These are phyloP conservation scores for Anomalospiza imberbis DNA, from an alignment of 2,797 vertebrate genomes.

Conservation along the genomic window DNA sequence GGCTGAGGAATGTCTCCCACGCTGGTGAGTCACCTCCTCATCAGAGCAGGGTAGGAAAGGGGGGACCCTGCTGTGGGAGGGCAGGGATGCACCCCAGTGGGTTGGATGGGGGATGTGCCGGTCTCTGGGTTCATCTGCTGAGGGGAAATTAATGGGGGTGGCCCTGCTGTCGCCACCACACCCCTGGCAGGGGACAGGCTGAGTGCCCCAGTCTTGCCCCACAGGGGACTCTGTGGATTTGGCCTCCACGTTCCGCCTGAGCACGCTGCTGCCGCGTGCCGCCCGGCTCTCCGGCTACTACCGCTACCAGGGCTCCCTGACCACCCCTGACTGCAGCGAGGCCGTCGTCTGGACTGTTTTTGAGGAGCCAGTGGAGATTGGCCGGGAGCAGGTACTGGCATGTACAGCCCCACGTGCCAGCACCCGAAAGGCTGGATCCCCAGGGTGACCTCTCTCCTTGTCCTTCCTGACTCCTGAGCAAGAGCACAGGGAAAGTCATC, in stretches of 20 bases:
- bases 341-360: constrained; percentile 84
- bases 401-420: accelerated
- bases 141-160: neutral
- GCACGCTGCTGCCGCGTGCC: constrained; percentile 73
- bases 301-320: constrained; percentile 85
- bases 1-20: constrained; percentile 74
- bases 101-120: neutral
- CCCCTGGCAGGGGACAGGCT: accelerated
- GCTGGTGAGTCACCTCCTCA: neutral
- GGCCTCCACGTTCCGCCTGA: constrained; percentile 78
- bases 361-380: constrained; percentile 78
- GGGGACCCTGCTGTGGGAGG: neutral
- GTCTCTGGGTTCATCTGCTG: neutral
- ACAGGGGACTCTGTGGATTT: constrained; percentile 38
- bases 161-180: no score
- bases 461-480: neutral
- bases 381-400: constrained; percentile 73
- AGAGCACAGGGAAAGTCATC: neutral
- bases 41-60: neutral
- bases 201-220: neutral
- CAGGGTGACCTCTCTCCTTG: neutral
- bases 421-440: accelerated
- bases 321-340: constrained; percentile 83
- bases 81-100: accelerated
- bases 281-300: constrained; percentile 78